Evolutionary conservation across 2,113 vertebrate species (phyloP).

Genomic region (Chlorodrepanis virens): DNA sequence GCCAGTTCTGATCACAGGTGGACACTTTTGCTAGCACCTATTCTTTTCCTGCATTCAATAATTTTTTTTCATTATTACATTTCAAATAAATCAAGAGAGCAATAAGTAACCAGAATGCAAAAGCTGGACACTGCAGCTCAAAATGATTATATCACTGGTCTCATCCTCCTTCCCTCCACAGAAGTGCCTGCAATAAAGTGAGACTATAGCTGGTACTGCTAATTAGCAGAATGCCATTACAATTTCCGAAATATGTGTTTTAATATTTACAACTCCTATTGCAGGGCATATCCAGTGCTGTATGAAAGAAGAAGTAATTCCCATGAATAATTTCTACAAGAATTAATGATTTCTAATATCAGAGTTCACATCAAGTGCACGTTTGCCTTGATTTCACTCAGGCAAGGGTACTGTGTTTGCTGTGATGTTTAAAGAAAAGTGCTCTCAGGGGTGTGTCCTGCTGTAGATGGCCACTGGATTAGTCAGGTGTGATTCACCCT

Average conservation of each 20-base stretch:
- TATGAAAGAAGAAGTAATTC: not conserved
- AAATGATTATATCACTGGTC: not conserved
- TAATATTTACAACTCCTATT: not conserved
- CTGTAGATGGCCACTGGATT: not conserved
- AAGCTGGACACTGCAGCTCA: not conserved
- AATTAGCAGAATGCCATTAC: not conserved
- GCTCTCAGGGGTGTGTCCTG: rapidly evolving
- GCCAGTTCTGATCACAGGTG: not conserved
- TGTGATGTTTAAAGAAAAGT: not conserved
- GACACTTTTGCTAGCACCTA: rapidly evolving
- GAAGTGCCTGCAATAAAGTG: not conserved
- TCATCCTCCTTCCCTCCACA: not conserved
- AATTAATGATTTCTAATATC: not conserved
- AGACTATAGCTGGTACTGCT: not conserved
- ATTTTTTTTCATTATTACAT: not conserved
- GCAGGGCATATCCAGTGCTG: not conserved
- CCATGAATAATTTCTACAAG: not conserved
- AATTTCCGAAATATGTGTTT: not conserved
- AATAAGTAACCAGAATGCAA: not conserved
- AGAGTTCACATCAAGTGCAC: not conserved
- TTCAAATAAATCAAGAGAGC: not conserved
- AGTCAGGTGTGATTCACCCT: not conserved
- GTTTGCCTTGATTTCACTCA: not conserved
- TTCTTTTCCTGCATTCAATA: not conserved
- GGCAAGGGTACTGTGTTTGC: rapidly evolving